phyloP scores from a whole-genome alignment of 2,797 vertebrate species.

The Meriones psammophilus region DNA sequence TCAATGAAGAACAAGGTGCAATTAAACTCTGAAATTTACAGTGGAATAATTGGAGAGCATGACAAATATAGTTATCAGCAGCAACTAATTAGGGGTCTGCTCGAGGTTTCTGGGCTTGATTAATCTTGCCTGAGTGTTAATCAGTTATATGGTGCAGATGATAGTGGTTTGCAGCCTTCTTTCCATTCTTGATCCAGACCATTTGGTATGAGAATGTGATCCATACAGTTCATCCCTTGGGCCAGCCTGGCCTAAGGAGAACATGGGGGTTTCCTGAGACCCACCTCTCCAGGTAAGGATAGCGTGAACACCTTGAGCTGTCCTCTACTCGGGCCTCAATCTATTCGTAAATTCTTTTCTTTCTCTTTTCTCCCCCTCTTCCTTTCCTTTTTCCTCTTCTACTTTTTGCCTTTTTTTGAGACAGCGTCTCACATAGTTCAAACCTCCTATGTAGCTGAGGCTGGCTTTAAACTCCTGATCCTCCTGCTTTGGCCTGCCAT shows the following conservation, averaged over 20 bases:
- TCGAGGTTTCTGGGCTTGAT: slow-evolving; percentile 89
- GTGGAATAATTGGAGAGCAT: slow-evolving; percentile 91
- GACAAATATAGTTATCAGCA: slow-evolving; percentile 92
- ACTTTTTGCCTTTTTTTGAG: not conserved
- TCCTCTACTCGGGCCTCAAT: not conserved
- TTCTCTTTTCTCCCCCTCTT: too few relatives aligned
- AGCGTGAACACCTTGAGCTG: not conserved
- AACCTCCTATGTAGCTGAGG: not conserved
- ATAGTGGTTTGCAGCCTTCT: slow-evolving; percentile 27
- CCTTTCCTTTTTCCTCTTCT: not conserved
- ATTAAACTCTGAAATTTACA: slow-evolving; percentile 90
- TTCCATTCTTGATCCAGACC: slow-evolving; percentile 24
- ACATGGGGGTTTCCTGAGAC: not conserved
- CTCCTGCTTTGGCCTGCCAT: not conserved
- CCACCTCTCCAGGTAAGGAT: not conserved
- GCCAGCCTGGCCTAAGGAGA: not conserved
- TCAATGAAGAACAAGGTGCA: slow-evolving; percentile 91
- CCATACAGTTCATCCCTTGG: not conserved
- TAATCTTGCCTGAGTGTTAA: slow-evolving; percentile 90
- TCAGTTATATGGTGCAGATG: slow-evolving; percentile 83
- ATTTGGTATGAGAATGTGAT: slow-evolving; percentile 2
- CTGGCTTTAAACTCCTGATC: not conserved
- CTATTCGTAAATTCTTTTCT: slow-evolving; percentile 12
- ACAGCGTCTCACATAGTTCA: not conserved
- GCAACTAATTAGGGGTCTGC: slow-evolving; percentile 90